Evolutionary conservation across 2,113 vertebrate species (phyloP).

Genomic region (Malurus alboscapulatus): DNA sequence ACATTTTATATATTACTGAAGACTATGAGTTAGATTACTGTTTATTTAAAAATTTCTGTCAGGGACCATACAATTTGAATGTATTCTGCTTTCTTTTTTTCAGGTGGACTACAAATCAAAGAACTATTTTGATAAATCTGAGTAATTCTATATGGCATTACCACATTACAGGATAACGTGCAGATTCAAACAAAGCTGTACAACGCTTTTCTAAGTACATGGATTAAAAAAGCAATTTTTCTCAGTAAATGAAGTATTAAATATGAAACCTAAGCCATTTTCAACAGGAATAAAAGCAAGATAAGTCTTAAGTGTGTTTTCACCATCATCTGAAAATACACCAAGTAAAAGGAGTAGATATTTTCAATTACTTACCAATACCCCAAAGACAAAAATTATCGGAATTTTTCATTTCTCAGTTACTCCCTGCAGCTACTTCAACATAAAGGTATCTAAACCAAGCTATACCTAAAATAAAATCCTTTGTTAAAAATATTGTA

Average conservation of each 20-base stretch:
- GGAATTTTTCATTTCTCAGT: background rate
- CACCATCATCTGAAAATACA: background rate
- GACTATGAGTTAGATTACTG: background rate
- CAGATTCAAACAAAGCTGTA: background rate
- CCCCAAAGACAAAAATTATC: background rate
- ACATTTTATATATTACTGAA: background rate
- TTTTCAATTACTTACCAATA: background rate
- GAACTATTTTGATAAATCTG: background rate
- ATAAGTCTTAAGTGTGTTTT: background rate
- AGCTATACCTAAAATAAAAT: background rate
- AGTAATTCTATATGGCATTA: background rate
- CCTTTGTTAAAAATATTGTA: background rate
- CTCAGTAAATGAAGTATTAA: background rate
- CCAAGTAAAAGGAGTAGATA: background rate
- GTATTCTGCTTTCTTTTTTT: background rate
- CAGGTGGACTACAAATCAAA: background rate
- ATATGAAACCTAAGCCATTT: background rate
- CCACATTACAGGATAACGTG: background rate
- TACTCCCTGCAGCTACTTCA: background rate
- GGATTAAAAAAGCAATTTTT: background rate
- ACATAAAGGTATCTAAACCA: background rate
- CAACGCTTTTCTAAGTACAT: background rate
- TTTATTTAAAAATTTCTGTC: background rate
- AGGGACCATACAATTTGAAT: background rate
- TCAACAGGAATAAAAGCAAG: background rate